Evolutionary conservation across 2,888 invertebrate species (phyloP), one percentile per base, ranked within the genome.

Genomic region (Hoplodrina blanda): DNA sequence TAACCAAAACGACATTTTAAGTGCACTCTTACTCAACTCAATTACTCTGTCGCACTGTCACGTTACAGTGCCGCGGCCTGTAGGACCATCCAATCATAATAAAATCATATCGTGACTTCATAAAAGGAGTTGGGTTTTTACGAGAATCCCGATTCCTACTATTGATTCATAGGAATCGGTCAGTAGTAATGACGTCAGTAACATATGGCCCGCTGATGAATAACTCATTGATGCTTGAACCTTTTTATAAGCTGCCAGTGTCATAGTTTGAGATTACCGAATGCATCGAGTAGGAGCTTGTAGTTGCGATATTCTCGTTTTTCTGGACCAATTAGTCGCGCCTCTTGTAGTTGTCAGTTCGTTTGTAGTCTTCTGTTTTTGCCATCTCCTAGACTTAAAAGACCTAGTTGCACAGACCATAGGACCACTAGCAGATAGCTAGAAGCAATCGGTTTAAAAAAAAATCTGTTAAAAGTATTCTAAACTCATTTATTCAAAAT

Each of bases 61-160:
- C 19, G 53, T 69, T 69, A 73, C 62, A 69, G 37, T 78, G 55
- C 69, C 66, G 69, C 57, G 49, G 33, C 66, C 50, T 59, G 66
- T 75, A 63, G 54, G 65, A 73, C 64, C 52, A 71, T 71, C 71
- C 69, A 78, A 82, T 78, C 54, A 69, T 60, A 62, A 62, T 67
- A 67, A 69, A 69, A 61, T 59, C 50, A 66, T 66, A 69, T 75
- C 67, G 52, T 64, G 62, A 54, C 65, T 62, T 59, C 71, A 71
- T 79, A 73, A 83, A 76, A 63, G 50, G 71, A 61, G 76, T 76
- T 59, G 57, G 10, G 33, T 73, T 75, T 82, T 73, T 69, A 78
- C 55, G 70, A 67, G 56, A 62, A 54, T 60, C 55, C 59, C 53
- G 62, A 70, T 75, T 69, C 44, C 49, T 71, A 41, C 59, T 69